These are phyloP conservation scores for Aquatica leii DNA, from an alignment of 2,888 invertebrate species.

Conservation along the genomic window DNA sequence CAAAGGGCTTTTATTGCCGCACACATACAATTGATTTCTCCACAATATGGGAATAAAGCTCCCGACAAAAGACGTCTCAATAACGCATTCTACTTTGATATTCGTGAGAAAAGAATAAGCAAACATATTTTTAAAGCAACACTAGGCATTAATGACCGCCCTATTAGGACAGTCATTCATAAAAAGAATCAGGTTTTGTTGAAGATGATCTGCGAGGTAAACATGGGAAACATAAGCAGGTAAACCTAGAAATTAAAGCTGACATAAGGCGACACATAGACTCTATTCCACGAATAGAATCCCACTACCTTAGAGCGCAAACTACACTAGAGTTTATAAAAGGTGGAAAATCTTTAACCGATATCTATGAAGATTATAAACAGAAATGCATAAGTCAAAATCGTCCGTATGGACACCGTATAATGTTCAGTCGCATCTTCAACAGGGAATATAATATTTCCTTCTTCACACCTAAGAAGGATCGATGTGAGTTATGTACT, in stretches of 20 bases:
- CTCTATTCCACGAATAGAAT: slow-evolving; percentile 45
- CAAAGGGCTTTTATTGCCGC: slow-evolving; percentile 8
- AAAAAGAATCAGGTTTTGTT: slow-evolving; percentile 22
- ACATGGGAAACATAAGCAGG: slow-evolving; percentile 42
- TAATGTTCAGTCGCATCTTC: slow-evolving; percentile 15
- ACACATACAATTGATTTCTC: not conserved
- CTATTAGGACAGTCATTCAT: slow-evolving; percentile 24
- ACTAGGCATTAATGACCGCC: slow-evolving; percentile 30
- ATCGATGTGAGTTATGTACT: slow-evolving; percentile 22
- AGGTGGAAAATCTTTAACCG: slow-evolving; percentile 42
- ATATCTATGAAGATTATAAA: slow-evolving; percentile 44
- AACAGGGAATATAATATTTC: slow-evolving; percentile 14
- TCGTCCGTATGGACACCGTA: slow-evolving; percentile 13
- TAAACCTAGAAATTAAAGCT: slow-evolving; percentile 37
- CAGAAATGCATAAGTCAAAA: slow-evolving; percentile 18
- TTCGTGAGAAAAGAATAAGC: slow-evolving; percentile 14
- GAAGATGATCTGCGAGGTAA: slow-evolving; percentile 44
- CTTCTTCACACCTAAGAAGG: slow-evolving; percentile 24
- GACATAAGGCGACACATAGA: slow-evolving; percentile 43
- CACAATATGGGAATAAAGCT: slow-evolving; percentile 11
- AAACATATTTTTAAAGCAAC: slow-evolving; percentile 33
- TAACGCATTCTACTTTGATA: slow-evolving; percentile 19
- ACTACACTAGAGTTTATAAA: slow-evolving; percentile 44
- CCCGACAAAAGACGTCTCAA: slow-evolving; percentile 4
- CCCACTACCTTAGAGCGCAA: slow-evolving; percentile 43